Base-by-base conservation (phyloP, 1,140 invertebrate species). In the Hormaphis cornu region DNA sequence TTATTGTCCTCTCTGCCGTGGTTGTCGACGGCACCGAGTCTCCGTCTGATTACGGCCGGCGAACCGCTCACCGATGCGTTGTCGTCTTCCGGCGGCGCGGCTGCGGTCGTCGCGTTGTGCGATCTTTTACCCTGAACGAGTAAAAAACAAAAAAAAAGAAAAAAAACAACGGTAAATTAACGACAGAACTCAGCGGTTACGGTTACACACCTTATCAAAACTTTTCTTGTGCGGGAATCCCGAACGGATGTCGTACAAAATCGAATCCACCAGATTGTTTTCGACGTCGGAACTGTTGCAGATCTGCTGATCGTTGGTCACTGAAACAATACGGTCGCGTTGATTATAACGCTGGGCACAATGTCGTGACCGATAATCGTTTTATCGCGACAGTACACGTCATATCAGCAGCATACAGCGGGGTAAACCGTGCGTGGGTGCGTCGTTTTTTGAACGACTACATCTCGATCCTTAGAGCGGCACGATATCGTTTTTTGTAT, bases 201-300 rank as follows among this genome's bases (percentile, higher is more conserved):
- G n/a, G n/a, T n/a, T 37, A 50, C 28, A 20, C 3, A 72, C 81
- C 72, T 77, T 76, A 69, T 76, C 76, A 10, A 72, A 71, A 30
- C 78, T 78, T 69, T 76, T 79, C 69, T 82, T 80, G 69, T 82
- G 80, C 24, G 80, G 75, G 71, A 87, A 84, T 44, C 84, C 83
- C 72, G 83, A 82, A 63, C 86, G 80, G 48, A 87, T 86, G 76
- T 92, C 90, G 73, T 88, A 83, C 46, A 86, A 81, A 50, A 85
- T 80, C n/a, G 83, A 86, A 76, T 88, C 89, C 77, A 89, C 84
- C 14, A 89, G 76, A 71, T 84, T 85, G 52, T 82, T 83, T 71
- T 91, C 89, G 5, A 86, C 85, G 73, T 91, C 89, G 5, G 88
- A 88, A 66, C 86, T 86, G 73, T 91, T 89, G n/a, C n/a, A n/a